Evolutionary conservation across 2,888 invertebrate species (phyloP).

Genomic region (Thymelicus acteon): DNA sequence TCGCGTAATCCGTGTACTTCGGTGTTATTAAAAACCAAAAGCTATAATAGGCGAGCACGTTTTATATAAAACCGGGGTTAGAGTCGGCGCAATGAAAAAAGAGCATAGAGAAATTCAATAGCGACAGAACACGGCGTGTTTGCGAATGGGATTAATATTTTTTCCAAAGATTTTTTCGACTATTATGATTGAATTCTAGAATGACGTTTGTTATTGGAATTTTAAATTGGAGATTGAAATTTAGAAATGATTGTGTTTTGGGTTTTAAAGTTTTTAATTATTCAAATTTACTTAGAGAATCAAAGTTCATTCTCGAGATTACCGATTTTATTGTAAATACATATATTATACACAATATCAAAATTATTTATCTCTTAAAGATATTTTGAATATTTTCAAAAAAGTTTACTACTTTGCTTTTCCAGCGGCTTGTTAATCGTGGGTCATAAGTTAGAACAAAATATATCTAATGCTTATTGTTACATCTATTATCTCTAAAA

Average conservation of each 20-base stretch:
- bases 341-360: no score
- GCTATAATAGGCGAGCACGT: slow-evolving; percentile 36
- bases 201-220: slow-evolving; percentile 10
- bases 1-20: slow-evolving; percentile 33
- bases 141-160: slow-evolving; percentile 37
- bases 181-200: slow-evolving; percentile 30
- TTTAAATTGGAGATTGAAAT: slow-evolving; percentile 3
- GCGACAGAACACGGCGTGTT: slow-evolving; percentile 36
- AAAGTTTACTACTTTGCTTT: no score
- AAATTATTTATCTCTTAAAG: no score
- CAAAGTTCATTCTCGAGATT: no score
- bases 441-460: no score
- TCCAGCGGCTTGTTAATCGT: no score
- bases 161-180: slow-evolving; percentile 32
- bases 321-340: no score
- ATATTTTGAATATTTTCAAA: no score
- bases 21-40: slow-evolving; percentile 37
- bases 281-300: not conserved
- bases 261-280: not conserved
- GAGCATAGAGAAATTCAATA: slow-evolving; percentile 36
- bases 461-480: no score
- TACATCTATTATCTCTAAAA: no score
- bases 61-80: slow-evolving; percentile 33
- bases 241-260: not conserved
- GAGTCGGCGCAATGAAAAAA: slow-evolving; percentile 35